Evolutionary conservation across 2,797 vertebrate genomes (phyloP).

Genomic region (Sebastes alutus): DNA sequence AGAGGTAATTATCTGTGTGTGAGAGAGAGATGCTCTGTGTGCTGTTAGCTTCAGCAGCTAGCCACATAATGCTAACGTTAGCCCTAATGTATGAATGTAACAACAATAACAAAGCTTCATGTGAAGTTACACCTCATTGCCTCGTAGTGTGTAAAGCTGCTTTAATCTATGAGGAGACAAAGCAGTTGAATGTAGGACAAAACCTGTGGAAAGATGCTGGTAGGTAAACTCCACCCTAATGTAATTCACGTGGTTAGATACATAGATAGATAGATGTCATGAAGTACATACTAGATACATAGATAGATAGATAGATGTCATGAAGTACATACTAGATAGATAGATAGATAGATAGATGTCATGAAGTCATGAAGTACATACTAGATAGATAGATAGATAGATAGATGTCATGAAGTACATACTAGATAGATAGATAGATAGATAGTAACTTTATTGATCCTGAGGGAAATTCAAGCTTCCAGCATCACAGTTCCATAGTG

Average conservation of each 20-base stretch:
- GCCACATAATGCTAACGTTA: conserved; percentile 48
- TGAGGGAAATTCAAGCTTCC: too few species aligned
- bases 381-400: too few species aligned
- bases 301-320: too few species aligned
- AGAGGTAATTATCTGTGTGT: conserved; percentile 66
- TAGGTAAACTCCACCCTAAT: background rate
- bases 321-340: too few species aligned
- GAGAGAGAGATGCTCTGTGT: background rate
- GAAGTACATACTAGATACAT: too few species aligned
- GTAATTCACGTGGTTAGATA: background rate
- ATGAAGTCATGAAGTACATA: too few species aligned
- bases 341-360: too few species aligned
- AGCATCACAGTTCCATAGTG: too few species aligned
- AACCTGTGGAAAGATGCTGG: background rate
- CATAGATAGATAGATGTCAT: too few species aligned
- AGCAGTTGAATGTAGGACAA: background rate
- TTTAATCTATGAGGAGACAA: background rate
- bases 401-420: too few species aligned
- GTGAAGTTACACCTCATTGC: background rate
- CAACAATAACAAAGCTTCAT: background rate
- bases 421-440: too few species aligned
- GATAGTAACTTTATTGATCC: too few species aligned
- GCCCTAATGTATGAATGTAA: background rate
- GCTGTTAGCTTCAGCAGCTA: conserved; percentile 42
- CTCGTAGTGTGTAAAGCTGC: background rate